These are phyloP conservation scores for Drosophila suzukii DNA, from an alignment of 1,140 invertebrate genomes.

Conservation along the genomic window DNA sequence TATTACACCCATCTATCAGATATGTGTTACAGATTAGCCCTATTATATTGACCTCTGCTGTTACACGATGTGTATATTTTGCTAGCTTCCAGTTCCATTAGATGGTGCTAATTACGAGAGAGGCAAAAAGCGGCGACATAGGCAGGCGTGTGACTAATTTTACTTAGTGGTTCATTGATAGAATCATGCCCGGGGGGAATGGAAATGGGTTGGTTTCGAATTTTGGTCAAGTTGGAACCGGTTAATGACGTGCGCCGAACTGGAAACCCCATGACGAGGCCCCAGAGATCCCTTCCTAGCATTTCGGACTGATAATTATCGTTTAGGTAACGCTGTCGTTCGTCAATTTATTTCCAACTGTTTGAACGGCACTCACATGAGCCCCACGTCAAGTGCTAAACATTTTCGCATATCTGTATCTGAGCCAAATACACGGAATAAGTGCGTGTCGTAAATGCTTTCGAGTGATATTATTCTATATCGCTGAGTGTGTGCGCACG, in stretches of 20 bases:
- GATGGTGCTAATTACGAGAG: conserved; percentile 64
- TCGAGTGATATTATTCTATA: conserved; percentile 7
- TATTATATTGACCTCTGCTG: conserved; percentile 1
- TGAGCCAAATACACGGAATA: conserved; percentile 31
- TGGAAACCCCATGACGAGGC: conserved; percentile 44
- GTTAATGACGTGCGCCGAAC: conserved; percentile 36
- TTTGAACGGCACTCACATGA: conserved; percentile 66
- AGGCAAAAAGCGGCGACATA: conserved; percentile 22
- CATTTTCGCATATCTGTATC: conserved; percentile 60
- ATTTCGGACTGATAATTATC: conserved; percentile 32
- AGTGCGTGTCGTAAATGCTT: conserved; percentile 36
- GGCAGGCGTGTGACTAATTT: conserved; percentile 70
- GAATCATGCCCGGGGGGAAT: conserved; percentile 29
- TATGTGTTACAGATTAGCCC: background rate
- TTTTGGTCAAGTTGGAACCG: conserved; percentile 33
- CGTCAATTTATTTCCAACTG: conserved; percentile 54
- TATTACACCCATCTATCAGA: background rate
- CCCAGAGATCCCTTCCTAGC: conserved; percentile 11
- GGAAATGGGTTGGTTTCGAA: conserved; percentile 6
- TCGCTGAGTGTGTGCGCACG: background rate
- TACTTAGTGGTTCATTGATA: conserved; percentile 51
- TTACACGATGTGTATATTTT: conserved; percentile 2
- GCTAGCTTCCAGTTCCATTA: conserved; percentile 32
- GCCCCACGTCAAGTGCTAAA: conserved; percentile 50
- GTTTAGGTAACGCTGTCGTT: conserved; percentile 46